Evolutionary conservation across 2,797 vertebrate genomes (phyloP), one percentile per base, ranked within the genome.

Genomic region (Orestias chungarensis): DNA sequence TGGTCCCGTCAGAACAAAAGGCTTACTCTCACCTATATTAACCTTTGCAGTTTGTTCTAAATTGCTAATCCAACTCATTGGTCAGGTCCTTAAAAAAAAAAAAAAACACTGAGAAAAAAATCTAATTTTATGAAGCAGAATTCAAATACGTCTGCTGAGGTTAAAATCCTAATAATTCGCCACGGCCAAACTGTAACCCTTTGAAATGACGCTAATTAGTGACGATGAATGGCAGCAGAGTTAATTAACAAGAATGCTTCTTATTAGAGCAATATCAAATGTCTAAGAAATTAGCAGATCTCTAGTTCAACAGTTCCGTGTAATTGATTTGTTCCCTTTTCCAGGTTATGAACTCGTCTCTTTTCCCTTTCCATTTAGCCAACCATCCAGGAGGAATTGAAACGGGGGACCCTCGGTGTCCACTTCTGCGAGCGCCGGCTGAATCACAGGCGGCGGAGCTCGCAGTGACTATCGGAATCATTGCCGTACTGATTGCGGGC

Each of bases 321-420:
- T 92, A 94, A 95, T 92, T 94, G 91, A 94, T 94, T 94, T 90
- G 87, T 90, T 93, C 90, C 85, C 82, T 83, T 92, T 91, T 92
- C 90, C 83, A 86, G 83, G 86, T 90, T 88, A 87, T 86, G 91
- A 90, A 87, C 87, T 79, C 64, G 25, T 75, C 73, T 73, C 74
- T 87, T 80, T 79, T 66, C 59, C 52, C 74, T 78, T 73, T 87
- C 82, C 79, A 84, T 88, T 91, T 88, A 86, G 83, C 79, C 70
- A 90, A 88, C 84, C 84, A 87, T 81, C 79, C 71, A 47, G 70
- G 68, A 62, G 75, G 68, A 86, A 73, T 83, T 87, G 80, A 75
- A 82, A 82, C 55, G 74, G 71, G n/a, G 79, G 79, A 79, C 70
- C 86, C 78, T 76, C 66, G 65, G 64, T 64, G 84, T 90, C 86